Conservation (phyloP, 2,797 vertebrate genomes). For the Tamandua tetradactyla region DNA sequence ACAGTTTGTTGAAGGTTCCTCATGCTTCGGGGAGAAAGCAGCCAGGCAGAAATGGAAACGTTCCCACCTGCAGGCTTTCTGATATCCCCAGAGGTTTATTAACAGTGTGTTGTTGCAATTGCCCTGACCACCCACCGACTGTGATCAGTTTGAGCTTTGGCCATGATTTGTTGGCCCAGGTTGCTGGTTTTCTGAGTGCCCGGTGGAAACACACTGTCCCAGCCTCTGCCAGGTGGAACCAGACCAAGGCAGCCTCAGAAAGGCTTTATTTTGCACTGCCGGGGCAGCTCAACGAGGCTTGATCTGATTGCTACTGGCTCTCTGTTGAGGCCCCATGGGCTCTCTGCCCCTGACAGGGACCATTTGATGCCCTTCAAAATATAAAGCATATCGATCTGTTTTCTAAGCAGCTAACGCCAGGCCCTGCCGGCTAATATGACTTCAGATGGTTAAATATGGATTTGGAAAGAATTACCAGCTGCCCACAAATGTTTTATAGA, state of each 20-base stretch:
- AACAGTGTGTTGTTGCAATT: background rate
- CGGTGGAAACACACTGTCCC: background rate
- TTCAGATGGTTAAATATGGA: slow-evolving; percentile 78
- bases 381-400: slow-evolving; percentile 67
- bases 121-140: background rate
- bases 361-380: slow-evolving; percentile 60
- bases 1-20: background rate
- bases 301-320: background rate
- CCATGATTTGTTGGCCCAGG: slow-evolving; percentile 14
- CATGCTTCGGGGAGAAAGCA: background rate
- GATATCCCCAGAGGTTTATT: background rate
- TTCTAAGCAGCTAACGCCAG: slow-evolving; percentile 43
- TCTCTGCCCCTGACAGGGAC: slow-evolving; percentile 1
- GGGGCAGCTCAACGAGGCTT: background rate
- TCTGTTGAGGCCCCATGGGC: background rate
- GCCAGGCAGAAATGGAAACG: background rate
- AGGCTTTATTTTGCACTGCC: fast-evolving
- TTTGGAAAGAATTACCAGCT: slow-evolving; percentile 73
- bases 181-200: slow-evolving; percentile 5
- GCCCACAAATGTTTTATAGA: slow-evolving; percentile 72
- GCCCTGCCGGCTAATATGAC: slow-evolving; percentile 58
- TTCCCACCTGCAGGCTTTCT: background rate
- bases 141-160: background rate
- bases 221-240: background rate
- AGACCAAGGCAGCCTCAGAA: background rate